Evolutionary conservation across 1,140 invertebrate species (phyloP), one percentile per base, ranked within the genome.

Genomic region (Aphis gossypii): DNA sequence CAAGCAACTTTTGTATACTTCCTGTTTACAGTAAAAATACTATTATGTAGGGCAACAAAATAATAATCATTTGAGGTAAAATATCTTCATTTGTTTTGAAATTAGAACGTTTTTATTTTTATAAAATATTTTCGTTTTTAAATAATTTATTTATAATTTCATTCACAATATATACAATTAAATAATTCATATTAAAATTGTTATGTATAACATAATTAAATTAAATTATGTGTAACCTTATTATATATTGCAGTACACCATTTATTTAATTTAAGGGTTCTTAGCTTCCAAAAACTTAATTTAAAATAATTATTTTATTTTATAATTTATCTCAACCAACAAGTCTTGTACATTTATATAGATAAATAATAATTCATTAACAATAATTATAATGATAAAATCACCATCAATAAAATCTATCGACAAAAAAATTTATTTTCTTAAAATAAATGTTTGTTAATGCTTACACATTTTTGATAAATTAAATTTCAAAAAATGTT

Each of bases 291-390:
- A n/a, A 14, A 76, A 76, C n/a, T n/a, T n/a, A 76, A n/a, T 76
- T 76, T n/a, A 18, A 18, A 76, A 76, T 76, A 76, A 76, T 76
- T n/a, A n/a, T 76, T 76, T 76, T 0, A 76, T 76, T 76, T 76
- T 76, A 76, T n/a, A 76, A 76, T 76, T 76, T 76, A n/a, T 76
- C 14, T n/a, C 60, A n/a, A 76, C 5, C 1, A 35, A n/a, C 14
- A n/a, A 76, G 30, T 76, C 11, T 76, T 76, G n/a, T n/a, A 76
- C 14, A n/a, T 76, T 76, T 76, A n/a, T 35, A 76, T n/a, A n/a
- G 60, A 76, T 76, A 76, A 76, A 76, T 76, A 76, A n/a, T 76
- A n/a, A 76, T 76, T 76, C n/a, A 76, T 76, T 18, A 76, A 76
- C 60, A 76, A n/a, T 76, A n/a, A 76, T 51, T 51, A 18, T n/a